Evolutionary conservation across 2,797 vertebrate species (phyloP), one percentile per base, ranked within the genome.

Genomic region (Clamator glandarius): DNA sequence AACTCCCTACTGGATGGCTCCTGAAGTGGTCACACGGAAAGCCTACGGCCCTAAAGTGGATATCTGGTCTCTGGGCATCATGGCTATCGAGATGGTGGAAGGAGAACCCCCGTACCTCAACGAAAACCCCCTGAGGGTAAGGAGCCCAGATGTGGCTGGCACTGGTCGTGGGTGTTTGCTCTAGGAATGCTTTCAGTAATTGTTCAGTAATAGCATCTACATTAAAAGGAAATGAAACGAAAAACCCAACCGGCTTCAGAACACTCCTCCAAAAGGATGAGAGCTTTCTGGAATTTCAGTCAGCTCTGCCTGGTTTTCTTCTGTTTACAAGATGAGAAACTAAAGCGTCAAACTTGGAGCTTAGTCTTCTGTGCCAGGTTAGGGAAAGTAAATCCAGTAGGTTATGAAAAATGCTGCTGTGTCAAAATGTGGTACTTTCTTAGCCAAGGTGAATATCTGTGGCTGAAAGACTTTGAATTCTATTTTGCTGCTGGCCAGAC

Each of bases 31-130:
- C 81, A 99, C 99, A 59, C 98, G 99, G 69, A 99, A 99, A 97
- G 99, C 99, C 6, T 99, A 99, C 2, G 99, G 99, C 62, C 99
- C 99, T 33, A 99, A 99, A 97, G 99, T 99, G 64, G 99, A 99
- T 90, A 99, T 99, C 94, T 99, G 99, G 99, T 99, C 99, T 19
- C 97, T 99, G 93, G 99, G 99, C 66, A 99, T 99, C 94, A 99
- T 99, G 99, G 99, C 99, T 58, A 99, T 99, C 50, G 99, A 99
- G 97, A 99, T 99, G 99, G 99, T 99, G 55, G 99, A 99, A 98
- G 99, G 99, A 95, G 99, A 99, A 46, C 99, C 99, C 36, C 99
- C 99, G 0, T 99, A 99, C 97, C 99, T 99, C 97, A 99, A 99
- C 2, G 99, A 99, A 96, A 99, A 99, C 97, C 99, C 99, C 28